These are phyloP conservation scores for Platyrinchus mystaceus DNA, from an alignment of 2,797 vertebrate species.

Conservation along the genomic window DNA sequence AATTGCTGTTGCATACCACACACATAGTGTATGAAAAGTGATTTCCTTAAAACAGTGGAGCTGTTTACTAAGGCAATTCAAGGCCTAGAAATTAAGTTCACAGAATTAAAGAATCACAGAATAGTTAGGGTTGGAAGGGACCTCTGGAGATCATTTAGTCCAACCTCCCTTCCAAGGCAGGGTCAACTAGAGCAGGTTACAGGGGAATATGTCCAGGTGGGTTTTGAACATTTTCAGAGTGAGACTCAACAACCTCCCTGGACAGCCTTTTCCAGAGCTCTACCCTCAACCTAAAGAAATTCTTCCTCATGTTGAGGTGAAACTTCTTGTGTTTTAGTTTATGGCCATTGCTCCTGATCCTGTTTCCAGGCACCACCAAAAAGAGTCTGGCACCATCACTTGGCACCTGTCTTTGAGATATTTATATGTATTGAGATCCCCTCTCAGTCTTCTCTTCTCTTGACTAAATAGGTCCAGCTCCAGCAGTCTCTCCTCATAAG, in stretches of 20 bases:
- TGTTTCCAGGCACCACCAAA: not conserved
- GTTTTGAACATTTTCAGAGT: not conserved
- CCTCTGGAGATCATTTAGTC: not conserved
- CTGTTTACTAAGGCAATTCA: not conserved
- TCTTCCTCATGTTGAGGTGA: not conserved
- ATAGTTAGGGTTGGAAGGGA: not conserved
- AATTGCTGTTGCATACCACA: not conserved
- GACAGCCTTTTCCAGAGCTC: not conserved
- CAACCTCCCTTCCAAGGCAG: not conserved
- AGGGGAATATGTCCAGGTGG: rapidly evolving
- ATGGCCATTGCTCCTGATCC: not conserved
- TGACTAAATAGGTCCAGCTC: not conserved
- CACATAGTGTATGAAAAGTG: not conserved
- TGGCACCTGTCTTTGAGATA: rapidly evolving
- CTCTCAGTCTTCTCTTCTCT: not conserved
- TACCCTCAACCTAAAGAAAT: not conserved
- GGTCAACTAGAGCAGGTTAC: rapidly evolving
- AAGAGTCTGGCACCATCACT: not conserved
- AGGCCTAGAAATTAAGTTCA: not conserved
- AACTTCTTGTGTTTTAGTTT: not conserved
- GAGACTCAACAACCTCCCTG: not conserved
- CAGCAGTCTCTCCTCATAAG: not conserved
- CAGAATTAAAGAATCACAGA: not conserved
- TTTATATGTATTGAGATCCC: rapidly evolving
- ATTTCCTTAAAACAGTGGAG: not conserved